Evolutionary conservation across 2,888 invertebrate species (phyloP).

Genomic region (Zhuqinia jingwanae): DNA sequence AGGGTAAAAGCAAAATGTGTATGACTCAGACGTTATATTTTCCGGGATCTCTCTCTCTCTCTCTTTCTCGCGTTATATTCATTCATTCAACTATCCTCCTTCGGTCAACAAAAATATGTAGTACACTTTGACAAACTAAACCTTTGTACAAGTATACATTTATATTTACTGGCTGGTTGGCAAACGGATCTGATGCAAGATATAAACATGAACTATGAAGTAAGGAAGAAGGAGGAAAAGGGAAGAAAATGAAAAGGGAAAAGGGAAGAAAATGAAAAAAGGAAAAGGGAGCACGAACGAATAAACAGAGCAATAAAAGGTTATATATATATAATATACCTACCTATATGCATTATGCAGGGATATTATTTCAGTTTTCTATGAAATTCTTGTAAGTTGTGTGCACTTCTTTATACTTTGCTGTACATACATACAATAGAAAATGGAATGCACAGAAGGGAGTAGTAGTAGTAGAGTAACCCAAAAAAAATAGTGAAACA

Average conservation of each 20-base stretch:
- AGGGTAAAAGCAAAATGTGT: slow-evolving; percentile 54
- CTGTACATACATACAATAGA: neutral
- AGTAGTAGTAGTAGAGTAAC: neutral
- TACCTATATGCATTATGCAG: neutral
- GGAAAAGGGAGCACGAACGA: slow-evolving; percentile 53
- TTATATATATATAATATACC: slow-evolving; percentile 2
- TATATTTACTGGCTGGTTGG: slow-evolving; percentile 24
- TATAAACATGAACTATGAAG: too few species aligned
- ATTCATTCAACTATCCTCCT: slow-evolving; percentile 43
- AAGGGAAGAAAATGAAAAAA: slow-evolving; percentile 54
- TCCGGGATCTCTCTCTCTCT: slow-evolving; percentile 46
- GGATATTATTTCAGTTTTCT: neutral
- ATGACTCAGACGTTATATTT: slow-evolving; percentile 66
- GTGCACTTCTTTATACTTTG: too few species aligned
- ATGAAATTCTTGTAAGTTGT: slow-evolving; percentile 22
- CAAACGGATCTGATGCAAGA: slow-evolving; percentile 41
- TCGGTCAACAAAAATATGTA: slow-evolving; percentile 59
- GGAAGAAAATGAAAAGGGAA: too few species aligned
- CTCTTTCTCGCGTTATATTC: neutral
- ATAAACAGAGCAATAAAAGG: slow-evolving; percentile 33
- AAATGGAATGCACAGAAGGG: slow-evolving; percentile 42
- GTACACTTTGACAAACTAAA: slow-evolving; percentile 42
- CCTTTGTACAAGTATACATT: slow-evolving; percentile 34
- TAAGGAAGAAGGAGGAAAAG: slow-evolving; percentile 45
- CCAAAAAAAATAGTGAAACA: slow-evolving; percentile 33